phyloP scores from a whole-genome alignment of 2,113 vertebrate species.

The Synchiropus splendidus region DNA sequence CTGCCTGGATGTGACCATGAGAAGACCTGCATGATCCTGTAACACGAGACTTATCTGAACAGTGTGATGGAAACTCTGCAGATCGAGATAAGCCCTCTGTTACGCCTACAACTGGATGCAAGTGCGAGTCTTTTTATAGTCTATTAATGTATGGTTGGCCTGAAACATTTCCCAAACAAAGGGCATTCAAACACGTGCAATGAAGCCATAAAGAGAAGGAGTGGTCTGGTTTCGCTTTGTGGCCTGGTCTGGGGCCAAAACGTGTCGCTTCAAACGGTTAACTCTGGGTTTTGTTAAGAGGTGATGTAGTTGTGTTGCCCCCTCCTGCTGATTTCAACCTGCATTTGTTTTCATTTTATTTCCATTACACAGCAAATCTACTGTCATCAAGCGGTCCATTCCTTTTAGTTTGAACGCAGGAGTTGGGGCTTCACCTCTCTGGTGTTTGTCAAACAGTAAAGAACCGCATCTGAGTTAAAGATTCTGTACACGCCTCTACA shows the following conservation, averaged over 20 bases:
- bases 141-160: slow-evolving; percentile 32
- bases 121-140: slow-evolving; percentile 42
- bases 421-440: too few relatives aligned
- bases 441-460: too few relatives aligned
- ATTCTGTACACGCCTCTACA: too few relatives aligned
- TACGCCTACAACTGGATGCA: slow-evolving; percentile 26
- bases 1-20: slow-evolving; percentile 19
- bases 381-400: slow-evolving; percentile 2
- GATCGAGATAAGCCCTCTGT: slow-evolving; percentile 46
- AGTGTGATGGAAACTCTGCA: slow-evolving; percentile 40
- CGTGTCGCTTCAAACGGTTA: slow-evolving; percentile 15
- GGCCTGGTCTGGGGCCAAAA: slow-evolving; percentile 30
- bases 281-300: slow-evolving; percentile 30
- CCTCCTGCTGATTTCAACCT: slow-evolving; percentile 14
- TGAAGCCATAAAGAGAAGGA: slow-evolving; percentile 1
- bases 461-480: too few relatives aligned
- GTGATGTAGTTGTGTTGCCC: slow-evolving; percentile 34
- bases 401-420: slow-evolving; percentile 1
- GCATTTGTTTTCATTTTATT: slow-evolving; percentile 3
- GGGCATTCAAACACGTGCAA: slow-evolving; percentile 10
- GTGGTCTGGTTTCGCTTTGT: slow-evolving; percentile 23
- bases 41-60: slow-evolving; percentile 34
- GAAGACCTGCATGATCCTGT: slow-evolving; percentile 29
- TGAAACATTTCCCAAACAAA: slow-evolving; percentile 41
- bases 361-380: too few relatives aligned